These are phyloP conservation scores for Berghia stephanieae DNA, from an alignment of 1,140 invertebrate genomes.

Conservation along the genomic window DNA sequence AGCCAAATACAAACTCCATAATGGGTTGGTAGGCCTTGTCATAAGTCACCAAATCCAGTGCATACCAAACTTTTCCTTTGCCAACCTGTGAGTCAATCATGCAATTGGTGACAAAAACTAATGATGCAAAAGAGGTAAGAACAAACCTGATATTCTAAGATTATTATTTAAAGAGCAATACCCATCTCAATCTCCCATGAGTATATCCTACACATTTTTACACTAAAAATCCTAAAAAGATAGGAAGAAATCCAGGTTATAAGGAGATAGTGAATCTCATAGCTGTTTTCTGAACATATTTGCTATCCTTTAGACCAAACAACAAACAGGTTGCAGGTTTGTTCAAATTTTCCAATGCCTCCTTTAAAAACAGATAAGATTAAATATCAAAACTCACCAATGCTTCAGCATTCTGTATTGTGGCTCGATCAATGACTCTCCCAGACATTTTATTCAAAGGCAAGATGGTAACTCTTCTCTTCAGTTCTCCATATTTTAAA, in stretches of 20 bases:
- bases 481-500: conserved; percentile 82
- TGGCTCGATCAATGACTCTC: conserved; percentile 72
- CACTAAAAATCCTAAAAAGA: no score
- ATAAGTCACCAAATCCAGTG: conserved; percentile 84
- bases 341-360: no score
- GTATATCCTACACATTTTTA: no score
- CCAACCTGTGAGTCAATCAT: conserved; percentile 60
- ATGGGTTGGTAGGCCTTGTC: conserved; percentile 76
- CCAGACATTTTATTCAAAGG: conserved; percentile 91
- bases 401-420: conserved; percentile 76
- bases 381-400: conserved; percentile 74
- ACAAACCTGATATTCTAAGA: neutral
- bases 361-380: no score
- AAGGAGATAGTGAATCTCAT: no score
- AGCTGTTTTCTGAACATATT: no score
- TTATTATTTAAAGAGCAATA: no score
- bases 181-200: no score
- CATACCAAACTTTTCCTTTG: conserved; percentile 82
- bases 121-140: neutral
- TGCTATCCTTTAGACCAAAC: no score
- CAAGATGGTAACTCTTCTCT: conserved; percentile 81
- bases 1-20: conserved; percentile 91
- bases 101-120: no score
- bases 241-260: no score
- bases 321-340: no score